Percentiles rank a stretch among this genome's conserved stretches.
Conservation (phyloP, 53 echinoderm and acorn worm species). For the Crossaster papposus region DNA sequence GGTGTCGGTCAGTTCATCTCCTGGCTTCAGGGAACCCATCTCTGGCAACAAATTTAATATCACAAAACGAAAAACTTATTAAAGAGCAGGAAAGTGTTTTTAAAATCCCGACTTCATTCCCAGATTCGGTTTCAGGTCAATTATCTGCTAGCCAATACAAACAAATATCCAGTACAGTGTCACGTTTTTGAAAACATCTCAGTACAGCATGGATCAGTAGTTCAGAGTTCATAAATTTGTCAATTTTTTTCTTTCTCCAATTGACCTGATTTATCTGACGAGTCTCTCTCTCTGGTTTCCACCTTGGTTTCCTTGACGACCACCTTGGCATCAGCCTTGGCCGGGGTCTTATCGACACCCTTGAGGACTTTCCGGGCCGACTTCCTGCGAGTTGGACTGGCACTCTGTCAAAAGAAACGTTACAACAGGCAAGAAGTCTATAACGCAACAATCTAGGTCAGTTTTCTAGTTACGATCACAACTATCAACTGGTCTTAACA, state of each 20-base stretch:
- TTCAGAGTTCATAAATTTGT: background rate
- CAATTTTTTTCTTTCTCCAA: background rate
- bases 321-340: slow-evolving; percentile 71
- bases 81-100: background rate
- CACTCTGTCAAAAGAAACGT: slow-evolving; percentile 3
- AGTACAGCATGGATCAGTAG: background rate
- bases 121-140: background rate
- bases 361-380: slow-evolving; percentile 79
- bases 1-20: slow-evolving; percentile 68
- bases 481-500: too few relatives aligned
- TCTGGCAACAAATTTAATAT: slow-evolving; percentile 44
- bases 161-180: too few relatives aligned
- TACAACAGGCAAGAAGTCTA: background rate
- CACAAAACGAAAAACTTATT: background rate
- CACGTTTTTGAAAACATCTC: too few relatives aligned
- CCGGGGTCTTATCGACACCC: slow-evolving; percentile 64
- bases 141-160: background rate
- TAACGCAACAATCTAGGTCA: too few relatives aligned
- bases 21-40: slow-evolving; percentile 70
- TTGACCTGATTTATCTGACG: slow-evolving; percentile 46
- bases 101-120: too few relatives aligned
- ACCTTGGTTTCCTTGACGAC: slow-evolving; percentile 61
- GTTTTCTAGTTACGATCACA: too few relatives aligned
- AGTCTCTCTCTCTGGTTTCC: slow-evolving; percentile 53
- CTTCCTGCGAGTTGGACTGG: slow-evolving; percentile 87